A percentile compares a stretch with the other conserved stretches of the same genome.
phyloP scores from a whole-genome alignment of 2,888 invertebrate genomes.

The Caenorhabditis uteleia region DNA sequence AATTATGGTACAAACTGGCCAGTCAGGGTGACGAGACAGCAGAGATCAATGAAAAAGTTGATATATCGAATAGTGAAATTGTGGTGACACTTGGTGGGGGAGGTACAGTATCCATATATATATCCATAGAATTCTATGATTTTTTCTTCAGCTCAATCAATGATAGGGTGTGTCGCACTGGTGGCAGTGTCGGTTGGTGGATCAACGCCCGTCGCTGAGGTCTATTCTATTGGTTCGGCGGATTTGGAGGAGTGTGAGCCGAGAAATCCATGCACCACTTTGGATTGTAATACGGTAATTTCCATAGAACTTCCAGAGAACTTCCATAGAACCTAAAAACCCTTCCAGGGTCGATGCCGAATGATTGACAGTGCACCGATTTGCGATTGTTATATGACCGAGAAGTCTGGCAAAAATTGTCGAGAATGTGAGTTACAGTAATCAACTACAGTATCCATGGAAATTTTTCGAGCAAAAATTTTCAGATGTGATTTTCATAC shows the following conservation, averaged over 20 bases:
- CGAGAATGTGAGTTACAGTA: constrained; percentile 25
- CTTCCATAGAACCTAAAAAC: no score
- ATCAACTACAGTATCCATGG: no score
- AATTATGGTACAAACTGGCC: constrained; percentile 23
- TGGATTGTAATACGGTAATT: constrained; percentile 37
- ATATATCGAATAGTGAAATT: constrained; percentile 26
- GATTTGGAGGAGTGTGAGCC: constrained; percentile 40
- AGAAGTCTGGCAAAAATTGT: constrained; percentile 50
- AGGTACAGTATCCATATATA: neutral
- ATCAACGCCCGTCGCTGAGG: constrained; percentile 1
- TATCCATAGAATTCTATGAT: neutral
- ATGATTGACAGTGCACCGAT: no score
- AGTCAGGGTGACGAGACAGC: constrained; percentile 6
- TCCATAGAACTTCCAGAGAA: neutral
- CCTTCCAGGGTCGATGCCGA: no score
- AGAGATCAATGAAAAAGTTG: constrained; percentile 29
- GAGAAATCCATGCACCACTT: constrained; percentile 34
- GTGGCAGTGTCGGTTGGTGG: constrained; percentile 34
- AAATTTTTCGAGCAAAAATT: no score
- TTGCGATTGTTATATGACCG: constrained; percentile 53
- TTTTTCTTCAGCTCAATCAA: constrained; percentile 17
- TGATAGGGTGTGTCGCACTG: constrained; percentile 47
- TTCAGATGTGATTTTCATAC: neutral
- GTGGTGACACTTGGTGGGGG: constrained; percentile 39
- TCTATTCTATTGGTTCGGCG: constrained; percentile 11